Evolutionary conservation across 92 coral and sea anemone genomes (phyloP).

Genomic region (Actinostola sp.): DNA sequence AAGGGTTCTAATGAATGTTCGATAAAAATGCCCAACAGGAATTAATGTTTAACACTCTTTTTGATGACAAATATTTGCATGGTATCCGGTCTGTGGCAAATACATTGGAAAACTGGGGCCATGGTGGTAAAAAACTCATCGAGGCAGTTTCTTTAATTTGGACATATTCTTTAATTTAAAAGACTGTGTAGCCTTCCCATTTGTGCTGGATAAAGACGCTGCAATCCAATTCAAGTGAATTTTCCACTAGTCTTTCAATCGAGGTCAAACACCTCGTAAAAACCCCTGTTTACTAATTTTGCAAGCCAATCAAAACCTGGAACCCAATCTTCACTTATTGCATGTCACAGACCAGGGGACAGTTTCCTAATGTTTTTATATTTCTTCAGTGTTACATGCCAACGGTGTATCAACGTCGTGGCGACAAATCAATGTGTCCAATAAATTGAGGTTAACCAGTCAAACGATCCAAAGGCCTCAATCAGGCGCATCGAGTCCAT

Average conservation of each 20-base stretch:
- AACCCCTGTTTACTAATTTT: too few species aligned
- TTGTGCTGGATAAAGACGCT: too few species aligned
- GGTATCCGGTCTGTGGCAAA: background rate
- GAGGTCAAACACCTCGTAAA: too few species aligned
- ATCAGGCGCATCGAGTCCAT: slow-evolving; percentile 68
- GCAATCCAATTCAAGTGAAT: too few species aligned
- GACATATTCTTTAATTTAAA: too few species aligned
- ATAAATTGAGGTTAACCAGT: slow-evolving; percentile 72
- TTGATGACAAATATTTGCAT: background rate
- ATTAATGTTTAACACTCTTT: slow-evolving; percentile 25
- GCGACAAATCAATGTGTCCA: slow-evolving; percentile 53
- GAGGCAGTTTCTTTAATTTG: too few species aligned
- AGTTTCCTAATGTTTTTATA: background rate
- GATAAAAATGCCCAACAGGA: slow-evolving; percentile 75
- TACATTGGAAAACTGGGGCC: background rate
- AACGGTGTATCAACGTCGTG: slow-evolving; percentile 64
- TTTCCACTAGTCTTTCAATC: too few species aligned
- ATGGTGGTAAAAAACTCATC: too few species aligned
- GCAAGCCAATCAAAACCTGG: too few species aligned
- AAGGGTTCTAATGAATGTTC: slow-evolving; percentile 78
- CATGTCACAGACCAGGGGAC: background rate
- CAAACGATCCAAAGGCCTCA: slow-evolving; percentile 89
- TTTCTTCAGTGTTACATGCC: slow-evolving; percentile 53
- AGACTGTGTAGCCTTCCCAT: too few species aligned
- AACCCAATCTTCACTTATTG: too few species aligned